Evolutionary conservation across 2,113 vertebrate genomes (phyloP).

Genomic region (Tachycineta bicolor): DNA sequence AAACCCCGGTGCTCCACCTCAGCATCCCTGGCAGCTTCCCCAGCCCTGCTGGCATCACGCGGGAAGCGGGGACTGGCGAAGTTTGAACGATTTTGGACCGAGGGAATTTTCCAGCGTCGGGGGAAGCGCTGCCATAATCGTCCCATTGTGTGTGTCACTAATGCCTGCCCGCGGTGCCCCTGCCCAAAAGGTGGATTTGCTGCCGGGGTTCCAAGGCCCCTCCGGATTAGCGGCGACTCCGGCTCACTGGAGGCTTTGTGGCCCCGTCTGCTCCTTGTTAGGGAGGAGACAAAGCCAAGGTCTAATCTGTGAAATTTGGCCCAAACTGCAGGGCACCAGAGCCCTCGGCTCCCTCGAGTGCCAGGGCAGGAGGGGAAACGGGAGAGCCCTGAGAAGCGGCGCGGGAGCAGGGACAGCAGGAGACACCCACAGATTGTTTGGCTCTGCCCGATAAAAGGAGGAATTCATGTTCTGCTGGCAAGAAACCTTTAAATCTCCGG

Average conservation of each 20-base stretch:
- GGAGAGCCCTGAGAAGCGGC: constrained; percentile 42
- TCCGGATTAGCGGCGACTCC: neutral
- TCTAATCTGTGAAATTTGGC: constrained; percentile 55
- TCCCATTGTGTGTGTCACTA: neutral
- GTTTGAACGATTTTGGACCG: neutral
- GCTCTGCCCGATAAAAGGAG: constrained; percentile 31
- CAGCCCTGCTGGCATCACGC: neutral
- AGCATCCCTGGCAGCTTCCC: neutral
- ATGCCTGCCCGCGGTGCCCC: neutral
- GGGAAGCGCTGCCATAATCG: constrained; percentile 15
- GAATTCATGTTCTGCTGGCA: constrained; percentile 60
- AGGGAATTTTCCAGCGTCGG: neutral
- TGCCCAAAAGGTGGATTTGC: constrained; percentile 45
- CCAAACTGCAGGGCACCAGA: neutral
- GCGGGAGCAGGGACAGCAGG: neutral
- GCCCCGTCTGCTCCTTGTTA: constrained; percentile 4
- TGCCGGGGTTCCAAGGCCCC: neutral
- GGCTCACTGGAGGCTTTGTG: constrained; percentile 28
- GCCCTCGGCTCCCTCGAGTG: neutral
- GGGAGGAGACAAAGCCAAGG: constrained; percentile 23
- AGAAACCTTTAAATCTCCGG: constrained; percentile 40
- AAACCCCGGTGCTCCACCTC: neutral
- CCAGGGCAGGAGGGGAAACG: constrained; percentile 23
- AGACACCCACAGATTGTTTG: constrained; percentile 18
- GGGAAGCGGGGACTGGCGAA: neutral